Base-by-base conservation (phyloP, 1,140 invertebrate genomes). In the Drosophila sechellia region DNA sequence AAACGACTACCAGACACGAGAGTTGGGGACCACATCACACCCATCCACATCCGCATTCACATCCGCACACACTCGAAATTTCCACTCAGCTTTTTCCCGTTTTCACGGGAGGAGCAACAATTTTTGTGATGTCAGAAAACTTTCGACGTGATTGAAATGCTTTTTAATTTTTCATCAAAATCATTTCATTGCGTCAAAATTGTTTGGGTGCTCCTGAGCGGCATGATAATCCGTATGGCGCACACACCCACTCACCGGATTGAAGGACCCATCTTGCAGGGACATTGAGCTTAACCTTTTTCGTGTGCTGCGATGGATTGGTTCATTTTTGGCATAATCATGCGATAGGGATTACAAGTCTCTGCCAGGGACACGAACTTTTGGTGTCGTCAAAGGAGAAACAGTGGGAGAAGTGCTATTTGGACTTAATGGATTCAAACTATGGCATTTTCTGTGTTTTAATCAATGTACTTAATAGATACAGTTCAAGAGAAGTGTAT, bases 71-170 rank as follows among this genome's bases (percentile, higher is more conserved):
- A 12, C 42, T 57, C 37, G n/a, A 25, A 57, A 68, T 0, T 13
- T 17, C 39, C 49, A 22, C 31, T 5, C 40, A 20, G n/a, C 57
- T 39, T 57, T 53, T 37, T 35, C 25, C 42, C 52, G 17, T 43
- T 50, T 17, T 20, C 20, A 57, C 40, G 40, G 31, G 22, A 40
- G 52, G 49, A 63, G 63, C 65, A 68, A 80, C 66, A 70, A 68
- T 75, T 86, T 75, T 53, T 66, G 79, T 61, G 63, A 63, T 81
- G 74, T 59, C 56, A 75, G 48, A 71, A 81, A 87, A 87, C 63
- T 81, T 87, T 87, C 63, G 83, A 66, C 68, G 66, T 87, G 83
- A 86, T 86, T 86, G 83, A 86, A 86, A 86, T 81, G 83, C 65
- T 79, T 87, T 81, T 81, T 72, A 76, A 81, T 79, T 79, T 79